Evolutionary conservation across 2,113 vertebrate species (phyloP).

Genomic region (Catagonus wagneri): DNA sequence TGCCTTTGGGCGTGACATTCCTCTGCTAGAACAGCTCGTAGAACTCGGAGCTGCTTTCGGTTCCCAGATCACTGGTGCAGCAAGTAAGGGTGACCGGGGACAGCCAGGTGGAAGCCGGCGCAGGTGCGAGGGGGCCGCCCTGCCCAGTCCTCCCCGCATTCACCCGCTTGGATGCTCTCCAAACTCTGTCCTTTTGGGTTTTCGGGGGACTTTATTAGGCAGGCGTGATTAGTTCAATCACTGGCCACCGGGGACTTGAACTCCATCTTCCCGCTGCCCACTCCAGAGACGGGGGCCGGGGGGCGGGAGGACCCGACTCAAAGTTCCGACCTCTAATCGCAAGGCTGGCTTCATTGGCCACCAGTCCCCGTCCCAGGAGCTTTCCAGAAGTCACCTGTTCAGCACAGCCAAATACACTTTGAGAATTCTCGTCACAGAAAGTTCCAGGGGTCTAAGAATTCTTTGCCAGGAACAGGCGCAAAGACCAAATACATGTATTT

Average conservation of each 20-base stretch:
- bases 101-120: neutral
- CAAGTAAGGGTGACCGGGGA: neutral
- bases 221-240: neutral
- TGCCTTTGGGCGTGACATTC: neutral
- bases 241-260: accelerated
- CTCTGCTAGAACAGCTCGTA: too few species aligned
- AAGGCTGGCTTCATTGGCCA: neutral
- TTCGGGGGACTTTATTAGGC: neutral
- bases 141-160: accelerated
- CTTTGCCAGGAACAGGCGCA: neutral
- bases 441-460: neutral
- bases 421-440: neutral
- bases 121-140: accelerated
- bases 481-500: neutral
- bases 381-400: neutral
- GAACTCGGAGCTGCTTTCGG: neutral
- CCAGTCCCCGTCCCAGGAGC: neutral
- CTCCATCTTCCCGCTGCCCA: too few species aligned
- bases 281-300: accelerated
- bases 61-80: accelerated
- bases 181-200: neutral
- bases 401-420: neutral
- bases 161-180: neutral
- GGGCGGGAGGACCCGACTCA: neutral
- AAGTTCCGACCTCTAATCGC: neutral